phyloP scores from a whole-genome alignment of 2,797 vertebrate genomes.

The Crotalus adamanteus region DNA sequence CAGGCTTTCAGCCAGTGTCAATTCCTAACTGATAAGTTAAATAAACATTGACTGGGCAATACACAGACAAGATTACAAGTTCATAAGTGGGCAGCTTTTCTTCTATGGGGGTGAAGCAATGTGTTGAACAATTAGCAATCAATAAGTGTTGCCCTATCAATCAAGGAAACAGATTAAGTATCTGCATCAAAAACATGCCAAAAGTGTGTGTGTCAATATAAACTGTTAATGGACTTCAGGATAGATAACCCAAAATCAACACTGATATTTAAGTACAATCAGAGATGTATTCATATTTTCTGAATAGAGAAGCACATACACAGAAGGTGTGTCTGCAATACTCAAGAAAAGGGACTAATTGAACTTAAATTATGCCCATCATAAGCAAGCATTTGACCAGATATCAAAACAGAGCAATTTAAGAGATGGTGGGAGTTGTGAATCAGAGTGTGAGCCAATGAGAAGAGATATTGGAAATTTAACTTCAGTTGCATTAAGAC shows the following conservation, averaged over 20 bases:
- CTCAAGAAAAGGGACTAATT: not conserved
- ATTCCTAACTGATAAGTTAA: not conserved
- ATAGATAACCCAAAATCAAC: not conserved
- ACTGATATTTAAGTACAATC: not conserved
- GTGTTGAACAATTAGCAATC: not conserved
- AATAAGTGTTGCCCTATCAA: not conserved
- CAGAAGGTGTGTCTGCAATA: not conserved
- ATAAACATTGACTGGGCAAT: not conserved
- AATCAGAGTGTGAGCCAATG: not conserved
- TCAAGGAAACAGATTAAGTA: not conserved
- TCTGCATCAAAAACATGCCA: not conserved
- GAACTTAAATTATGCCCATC: not conserved
- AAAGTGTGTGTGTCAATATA: not conserved
- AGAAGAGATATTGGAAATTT: not conserved
- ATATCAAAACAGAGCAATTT: not conserved
- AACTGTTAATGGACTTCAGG: not conserved
- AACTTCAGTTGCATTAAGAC: not conserved
- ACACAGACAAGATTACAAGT: not conserved
- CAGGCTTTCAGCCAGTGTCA: not conserved
- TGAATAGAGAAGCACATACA: not conserved
- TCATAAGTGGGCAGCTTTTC: not conserved
- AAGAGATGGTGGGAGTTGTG: not conserved
- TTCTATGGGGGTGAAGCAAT: not conserved
- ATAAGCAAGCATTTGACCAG: not conserved
- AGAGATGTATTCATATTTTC: not conserved